Evolutionary conservation across 1,140 invertebrate species (phyloP).

Genomic region (Linepithema humile): DNA sequence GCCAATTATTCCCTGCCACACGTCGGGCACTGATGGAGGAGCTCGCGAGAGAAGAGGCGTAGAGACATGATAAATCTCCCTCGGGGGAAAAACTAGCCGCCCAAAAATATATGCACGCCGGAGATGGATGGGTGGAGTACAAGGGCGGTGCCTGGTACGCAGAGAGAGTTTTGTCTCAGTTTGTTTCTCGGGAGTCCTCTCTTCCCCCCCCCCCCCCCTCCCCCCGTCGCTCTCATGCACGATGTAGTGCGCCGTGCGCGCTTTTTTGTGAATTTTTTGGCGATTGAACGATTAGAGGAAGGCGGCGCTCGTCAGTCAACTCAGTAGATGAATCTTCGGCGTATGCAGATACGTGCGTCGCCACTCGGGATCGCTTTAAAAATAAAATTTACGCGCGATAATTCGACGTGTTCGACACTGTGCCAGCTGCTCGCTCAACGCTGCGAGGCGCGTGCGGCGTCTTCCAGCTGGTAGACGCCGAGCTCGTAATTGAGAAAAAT

Average conservation of each 20-base stretch:
- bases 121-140: constrained; percentile 81
- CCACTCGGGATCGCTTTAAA: constrained; percentile 8
- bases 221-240: constrained; percentile 3
- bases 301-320: constrained; percentile 76
- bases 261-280: constrained; percentile 75
- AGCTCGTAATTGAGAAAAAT: not conserved
- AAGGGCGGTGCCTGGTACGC: constrained; percentile 75
- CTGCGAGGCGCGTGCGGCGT: not conserved
- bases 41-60: constrained; percentile 70
- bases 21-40: constrained; percentile 69
- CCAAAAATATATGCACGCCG: constrained; percentile 78
- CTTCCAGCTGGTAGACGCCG: not conserved
- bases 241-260: not conserved
- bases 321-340: constrained; percentile 55
- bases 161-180: constrained; percentile 73
- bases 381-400: constrained; percentile 40
- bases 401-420: constrained; percentile 29
- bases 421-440: constrained; percentile 7
- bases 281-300: constrained; percentile 79
- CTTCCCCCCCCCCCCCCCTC: constrained; percentile 4
- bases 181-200: constrained; percentile 73
- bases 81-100: constrained; percentile 75
- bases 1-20: constrained; percentile 74
- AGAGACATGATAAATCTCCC: constrained; percentile 80
- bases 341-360: constrained; percentile 64